Evolutionary conservation across 2,113 vertebrate genomes (phyloP).

Genomic region (Anguilla japonica): DNA sequence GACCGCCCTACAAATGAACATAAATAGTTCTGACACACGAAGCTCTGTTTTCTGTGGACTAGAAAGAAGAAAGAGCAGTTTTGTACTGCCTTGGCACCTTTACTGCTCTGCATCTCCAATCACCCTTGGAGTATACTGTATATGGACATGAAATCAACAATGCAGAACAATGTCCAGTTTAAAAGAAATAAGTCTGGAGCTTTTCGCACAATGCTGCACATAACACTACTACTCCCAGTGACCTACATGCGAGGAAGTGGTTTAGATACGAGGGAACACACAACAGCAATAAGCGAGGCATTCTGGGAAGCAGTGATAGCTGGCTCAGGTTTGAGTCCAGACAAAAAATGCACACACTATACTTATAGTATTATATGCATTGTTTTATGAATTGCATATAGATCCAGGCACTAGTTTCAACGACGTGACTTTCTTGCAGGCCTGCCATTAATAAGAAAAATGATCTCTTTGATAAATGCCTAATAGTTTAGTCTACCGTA

Average conservation of each 20-base stretch:
- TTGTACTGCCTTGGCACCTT: slow-evolving; percentile 30
- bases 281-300: background rate
- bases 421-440: too few species aligned
- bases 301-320: background rate
- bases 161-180: slow-evolving; percentile 13
- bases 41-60: slow-evolving; percentile 55
- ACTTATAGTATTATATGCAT: background rate
- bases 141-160: slow-evolving; percentile 17
- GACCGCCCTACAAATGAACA: slow-evolving; percentile 76
- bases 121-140: slow-evolving; percentile 24
- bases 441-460: too few species aligned
- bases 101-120: slow-evolving; percentile 33
- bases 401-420: too few species aligned
- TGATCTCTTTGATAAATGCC: too few species aligned
- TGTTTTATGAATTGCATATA: background rate
- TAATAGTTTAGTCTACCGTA: too few species aligned
- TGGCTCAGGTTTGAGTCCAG: background rate
- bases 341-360: background rate
- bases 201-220: slow-evolving; percentile 15
- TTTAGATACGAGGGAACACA: background rate
- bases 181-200: slow-evolving; percentile 3
- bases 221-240: background rate
- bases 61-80: slow-evolving; percentile 47
- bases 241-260: background rate
- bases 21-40: slow-evolving; percentile 67